Conservation (phyloP, 30 jellyfish, hydroid and myxozoan genomes). For the Morbakka virulenta region DNA sequence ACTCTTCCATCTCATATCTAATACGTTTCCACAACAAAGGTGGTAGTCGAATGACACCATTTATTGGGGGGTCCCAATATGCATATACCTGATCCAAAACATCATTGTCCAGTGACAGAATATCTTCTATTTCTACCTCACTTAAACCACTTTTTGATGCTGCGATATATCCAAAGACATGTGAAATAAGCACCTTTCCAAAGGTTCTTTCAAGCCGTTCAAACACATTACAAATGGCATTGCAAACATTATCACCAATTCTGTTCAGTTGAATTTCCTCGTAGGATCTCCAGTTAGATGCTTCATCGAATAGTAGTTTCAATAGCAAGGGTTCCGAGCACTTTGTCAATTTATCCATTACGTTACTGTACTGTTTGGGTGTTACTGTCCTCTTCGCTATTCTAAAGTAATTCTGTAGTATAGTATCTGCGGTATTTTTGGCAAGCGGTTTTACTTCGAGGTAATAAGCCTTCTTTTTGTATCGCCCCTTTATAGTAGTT, state of each 20-base stretch:
- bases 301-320: constrained; percentile 38
- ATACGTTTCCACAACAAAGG: constrained; percentile 45
- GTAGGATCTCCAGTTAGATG: constrained; percentile 28
- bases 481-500: not conserved
- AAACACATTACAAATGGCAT: not conserved
- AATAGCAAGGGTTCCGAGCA: constrained; percentile 4
- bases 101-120: constrained; percentile 28
- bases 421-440: not conserved
- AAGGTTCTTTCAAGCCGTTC: not conserved
- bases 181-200: constrained; percentile 10
- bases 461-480: not conserved
- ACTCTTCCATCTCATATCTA: not conserved
- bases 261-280: not conserved
- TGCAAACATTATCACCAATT: not conserved
- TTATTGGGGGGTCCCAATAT: constrained; percentile 19
- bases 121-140: constrained; percentile 30
- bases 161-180: constrained; percentile 25
- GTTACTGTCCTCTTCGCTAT: not conserved
- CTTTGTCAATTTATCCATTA: not conserved
- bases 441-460: not conserved
- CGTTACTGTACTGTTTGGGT: not conserved
- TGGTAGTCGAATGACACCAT: constrained; percentile 21
- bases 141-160: constrained; percentile 30
- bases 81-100: constrained; percentile 13
- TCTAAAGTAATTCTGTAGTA: too few species aligned